Percentiles rank a stretch among this genome's conserved stretches.
These are phyloP conservation scores for Malurus elegans DNA, from an alignment of 2,113 vertebrate genomes.

Conservation along the genomic window DNA sequence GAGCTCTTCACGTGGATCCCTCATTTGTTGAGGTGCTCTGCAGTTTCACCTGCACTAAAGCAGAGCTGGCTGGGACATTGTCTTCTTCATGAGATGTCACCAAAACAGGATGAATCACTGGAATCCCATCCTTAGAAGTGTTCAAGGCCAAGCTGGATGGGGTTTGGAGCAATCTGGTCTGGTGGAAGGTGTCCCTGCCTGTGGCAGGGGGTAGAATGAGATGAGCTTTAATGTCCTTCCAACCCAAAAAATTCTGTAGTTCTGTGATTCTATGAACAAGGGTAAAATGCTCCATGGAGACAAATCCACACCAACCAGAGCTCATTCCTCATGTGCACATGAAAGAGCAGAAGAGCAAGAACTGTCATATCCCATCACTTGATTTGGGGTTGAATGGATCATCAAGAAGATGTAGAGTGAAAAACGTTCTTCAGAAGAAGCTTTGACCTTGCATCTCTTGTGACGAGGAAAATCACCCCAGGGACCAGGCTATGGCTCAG, in stretches of 20 bases:
- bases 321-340: not conserved
- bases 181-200: not conserved
- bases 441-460: not conserved
- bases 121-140: not conserved
- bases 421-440: not conserved
- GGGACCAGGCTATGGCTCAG: not conserved
- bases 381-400: not conserved
- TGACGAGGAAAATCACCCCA: not conserved
- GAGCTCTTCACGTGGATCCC: not conserved
- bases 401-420: not conserved
- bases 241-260: not conserved
- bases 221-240: not conserved
- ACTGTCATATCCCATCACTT: not conserved
- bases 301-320: not conserved
- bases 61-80: not conserved
- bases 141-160: accelerated
- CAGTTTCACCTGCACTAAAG: not conserved
- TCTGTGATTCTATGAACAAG: not conserved
- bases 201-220: not conserved
- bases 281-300: not conserved
- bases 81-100: not conserved
- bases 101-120: not conserved
- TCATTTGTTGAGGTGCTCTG: not conserved
- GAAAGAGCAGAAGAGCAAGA: not conserved
- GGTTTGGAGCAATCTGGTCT: not conserved